Evolutionary conservation across 2,113 vertebrate genomes (phyloP), one percentile per base, ranked within the genome.

Genomic region (Petroica traversi): DNA sequence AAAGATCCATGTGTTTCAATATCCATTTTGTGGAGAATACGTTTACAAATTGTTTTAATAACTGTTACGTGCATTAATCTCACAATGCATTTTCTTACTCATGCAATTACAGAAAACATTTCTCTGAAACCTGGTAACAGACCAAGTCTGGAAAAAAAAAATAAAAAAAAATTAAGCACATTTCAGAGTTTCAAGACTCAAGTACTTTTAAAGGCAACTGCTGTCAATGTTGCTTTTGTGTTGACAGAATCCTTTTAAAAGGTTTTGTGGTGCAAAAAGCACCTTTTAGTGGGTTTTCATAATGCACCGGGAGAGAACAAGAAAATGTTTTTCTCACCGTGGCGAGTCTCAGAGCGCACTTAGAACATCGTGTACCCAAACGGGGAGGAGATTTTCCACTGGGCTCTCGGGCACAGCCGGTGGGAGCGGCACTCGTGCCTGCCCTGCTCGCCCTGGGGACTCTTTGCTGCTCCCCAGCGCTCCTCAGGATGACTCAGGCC

Each of bases 251-350:
- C 54, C 71, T 69, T 83, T 97, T 95, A 94, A 97, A 95, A 95
- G 95, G 89, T 92, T 95, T 96, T 97, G 97, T 83, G 93, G 97
- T 94, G 93, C 5, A 17, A 96, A 97, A 97, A 94, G 85, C 88
- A 95, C 89, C 96, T 97, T 83, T 97, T 96, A 95, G 92, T 95
- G 96, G 89, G 77, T 93, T 97, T 95, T 96, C 80, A 17, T 93
- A 95, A 96, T 95, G 95, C 91, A 76, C 82, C 1, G 12, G 63
- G 82, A 90, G 62, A 88, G 92, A 93, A 95, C 95, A 95, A 88
- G 96, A 85, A 88, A 94, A 95, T 61, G 83, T 94, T 97, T 97
- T 96, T 97, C 90, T 95, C 91, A 68, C 92, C 59, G 14, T 49
- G 82, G 43, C 43, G 38, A 34, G 85, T 82, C 59, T 14, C 54